Evolutionary conservation across 2,888 invertebrate species (phyloP).

Genomic region (Orthosia gothica): DNA sequence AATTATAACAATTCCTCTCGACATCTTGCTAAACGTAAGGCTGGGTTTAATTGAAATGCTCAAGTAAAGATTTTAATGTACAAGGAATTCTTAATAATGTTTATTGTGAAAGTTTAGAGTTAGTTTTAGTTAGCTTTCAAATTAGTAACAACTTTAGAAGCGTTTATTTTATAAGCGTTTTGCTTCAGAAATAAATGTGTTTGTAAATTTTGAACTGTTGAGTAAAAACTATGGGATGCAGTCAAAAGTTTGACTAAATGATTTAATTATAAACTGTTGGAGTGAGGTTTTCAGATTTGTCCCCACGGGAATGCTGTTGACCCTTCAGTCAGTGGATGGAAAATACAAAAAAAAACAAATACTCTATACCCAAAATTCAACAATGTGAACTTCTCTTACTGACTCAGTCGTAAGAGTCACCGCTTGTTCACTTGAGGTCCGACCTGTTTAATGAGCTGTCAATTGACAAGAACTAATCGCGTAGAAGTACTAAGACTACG

Average conservation of each 20-base stretch:
- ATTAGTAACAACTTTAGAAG: constrained; percentile 26
- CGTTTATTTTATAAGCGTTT: not conserved
- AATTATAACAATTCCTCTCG: constrained; percentile 53
- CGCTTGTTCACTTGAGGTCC: too few relatives aligned
- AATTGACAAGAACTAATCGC: not conserved
- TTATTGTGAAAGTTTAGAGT: constrained; percentile 33
- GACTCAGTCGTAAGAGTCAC: not conserved
- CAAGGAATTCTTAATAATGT: constrained; percentile 13
- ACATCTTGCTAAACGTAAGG: constrained; percentile 24
- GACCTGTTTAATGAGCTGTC: not conserved
- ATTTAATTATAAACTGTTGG: not conserved
- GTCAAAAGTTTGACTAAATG: not conserved
- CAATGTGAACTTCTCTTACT: not conserved
- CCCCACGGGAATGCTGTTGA: too few relatives aligned
- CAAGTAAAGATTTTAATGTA: constrained; percentile 32
- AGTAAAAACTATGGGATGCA: not conserved
- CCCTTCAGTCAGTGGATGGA: too few relatives aligned
- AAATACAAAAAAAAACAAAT: too few relatives aligned
- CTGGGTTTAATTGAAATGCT: constrained; percentile 36
- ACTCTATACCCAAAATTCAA: too few relatives aligned
- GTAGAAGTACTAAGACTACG: too few relatives aligned
- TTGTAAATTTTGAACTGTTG: not conserved
- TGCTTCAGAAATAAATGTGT: constrained; percentile 5
- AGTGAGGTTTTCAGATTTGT: too few relatives aligned
- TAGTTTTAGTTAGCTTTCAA: constrained; percentile 23